phyloP scores from a whole-genome alignment of 2,113 vertebrate species.

The Neogale vison region DNA sequence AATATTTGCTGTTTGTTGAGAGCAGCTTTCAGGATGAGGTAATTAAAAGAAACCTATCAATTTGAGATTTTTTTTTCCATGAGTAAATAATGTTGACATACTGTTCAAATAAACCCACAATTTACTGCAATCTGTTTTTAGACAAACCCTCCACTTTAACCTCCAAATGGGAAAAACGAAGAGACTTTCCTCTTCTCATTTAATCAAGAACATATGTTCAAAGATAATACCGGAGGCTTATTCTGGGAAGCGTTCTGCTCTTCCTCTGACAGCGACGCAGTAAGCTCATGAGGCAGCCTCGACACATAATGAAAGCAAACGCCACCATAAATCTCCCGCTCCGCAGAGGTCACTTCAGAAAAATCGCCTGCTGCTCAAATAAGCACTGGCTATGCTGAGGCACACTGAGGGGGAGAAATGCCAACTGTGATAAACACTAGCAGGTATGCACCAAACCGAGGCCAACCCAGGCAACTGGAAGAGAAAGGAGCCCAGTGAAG shows the following conservation, averaged over 20 bases:
- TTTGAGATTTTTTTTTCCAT: constrained; percentile 75
- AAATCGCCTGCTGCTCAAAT: constrained; percentile 33
- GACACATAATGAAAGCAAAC: constrained; percentile 49
- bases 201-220: constrained; percentile 86
- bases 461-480: neutral
- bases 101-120: constrained; percentile 84
- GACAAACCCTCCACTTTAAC: constrained; percentile 84
- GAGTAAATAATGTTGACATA: constrained; percentile 84
- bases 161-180: constrained; percentile 82
- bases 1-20: constrained; percentile 79
- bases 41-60: constrained; percentile 84
- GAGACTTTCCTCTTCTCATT: constrained; percentile 82
- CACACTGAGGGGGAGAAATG: neutral
- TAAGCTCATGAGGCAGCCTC: constrained; percentile 69
- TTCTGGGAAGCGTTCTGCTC: constrained; percentile 73
- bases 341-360: constrained; percentile 67
- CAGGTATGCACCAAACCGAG: neutral
- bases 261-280: constrained; percentile 72
- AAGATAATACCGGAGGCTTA: constrained; percentile 78
- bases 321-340: constrained; percentile 57
- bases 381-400: neutral
- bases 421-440: constrained; percentile 24
- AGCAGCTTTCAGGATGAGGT: constrained; percentile 81
- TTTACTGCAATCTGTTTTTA: constrained; percentile 85
- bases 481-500: neutral